Evolutionary conservation across 2,797 vertebrate genomes (phyloP).

Genomic region (Graptemys geographica): DNA sequence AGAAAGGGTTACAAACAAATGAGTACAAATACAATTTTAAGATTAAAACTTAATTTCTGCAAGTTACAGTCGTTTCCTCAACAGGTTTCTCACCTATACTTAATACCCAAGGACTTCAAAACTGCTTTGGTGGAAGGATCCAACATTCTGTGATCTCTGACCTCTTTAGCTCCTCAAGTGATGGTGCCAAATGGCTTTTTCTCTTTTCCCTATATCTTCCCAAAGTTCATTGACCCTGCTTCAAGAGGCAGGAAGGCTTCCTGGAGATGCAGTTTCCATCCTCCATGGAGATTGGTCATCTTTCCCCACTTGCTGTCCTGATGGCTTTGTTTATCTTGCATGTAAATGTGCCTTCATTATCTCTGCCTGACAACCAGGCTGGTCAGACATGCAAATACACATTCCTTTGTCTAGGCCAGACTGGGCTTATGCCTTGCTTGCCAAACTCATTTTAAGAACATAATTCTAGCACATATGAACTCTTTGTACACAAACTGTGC

Average conservation of each 20-base stretch:
- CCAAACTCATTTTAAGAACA: background rate
- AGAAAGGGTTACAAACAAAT: background rate
- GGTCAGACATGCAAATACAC: background rate
- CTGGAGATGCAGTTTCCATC: background rate
- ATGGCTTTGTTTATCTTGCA: too few relatives aligned
- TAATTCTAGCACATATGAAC: background rate
- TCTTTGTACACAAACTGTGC: background rate
- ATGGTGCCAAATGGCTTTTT: too few relatives aligned
- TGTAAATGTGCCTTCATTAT: background rate
- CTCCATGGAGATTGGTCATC: background rate
- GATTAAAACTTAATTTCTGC: background rate
- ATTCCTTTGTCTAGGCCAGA: background rate
- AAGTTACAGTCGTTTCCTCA: background rate
- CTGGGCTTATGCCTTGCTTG: background rate
- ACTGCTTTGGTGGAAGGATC: too few relatives aligned
- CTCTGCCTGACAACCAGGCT: background rate
- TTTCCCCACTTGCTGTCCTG: too few relatives aligned
- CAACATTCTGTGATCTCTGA: background rate
- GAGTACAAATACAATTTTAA: background rate
- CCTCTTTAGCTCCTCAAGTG: background rate
- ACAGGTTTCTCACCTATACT: background rate
- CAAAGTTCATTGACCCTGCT: background rate
- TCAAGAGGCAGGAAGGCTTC: background rate
- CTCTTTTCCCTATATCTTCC: background rate
- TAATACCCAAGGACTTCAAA: background rate